Base-by-base conservation (phyloP, 2,797 vertebrate species). In the Macrochelys suwanniensis region DNA sequence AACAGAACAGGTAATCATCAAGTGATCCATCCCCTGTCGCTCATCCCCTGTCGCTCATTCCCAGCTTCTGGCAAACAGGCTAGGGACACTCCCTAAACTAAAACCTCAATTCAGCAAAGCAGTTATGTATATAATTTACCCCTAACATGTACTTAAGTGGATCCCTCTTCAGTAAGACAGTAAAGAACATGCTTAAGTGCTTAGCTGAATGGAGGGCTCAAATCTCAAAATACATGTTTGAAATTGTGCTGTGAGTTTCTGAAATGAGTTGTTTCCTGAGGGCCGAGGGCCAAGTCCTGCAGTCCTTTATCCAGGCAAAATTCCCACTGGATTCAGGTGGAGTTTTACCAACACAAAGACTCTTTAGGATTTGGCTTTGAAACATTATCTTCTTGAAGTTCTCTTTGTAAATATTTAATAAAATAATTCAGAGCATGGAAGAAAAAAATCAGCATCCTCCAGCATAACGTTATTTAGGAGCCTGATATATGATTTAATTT, bases 401-500 rank as follows among this genome's bases (percentile, higher is more conserved):
- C 42, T 11, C 26, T 74, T 74, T 45, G 42, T 79, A 79, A 28
- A 90, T 93, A 56, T 85, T 85, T 92, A 90, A 28, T 0, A 12
- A 84, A 79, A 79, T 33, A 77, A 86, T 25, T 80, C 53, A 90
- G 71, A 87, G 37, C 26, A 53, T 0, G 0, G 59, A 19, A 71
- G 68, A 95, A 94, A 59, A 95, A 95, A 81, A n/a, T n/a, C 84
- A 12, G 2, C 54, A 37, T 71, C 25, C 23, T 74, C 37, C 37
- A 45, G 21, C 37, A 42, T 88, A 92, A 89, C 42, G 84, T 84
- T 76, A 49, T 93, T 82, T 84, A 50, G 42, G 28, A 31, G 87
- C 71, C 91, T 97, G 84, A 96, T 91, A 93, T 96, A 96, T 96
- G 82, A 88, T 89, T 90, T 87, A 92, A 94, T 97, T 26, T 93